Evolutionary conservation across 2,113 vertebrate genomes (phyloP), one percentile per base, ranked within the genome.

Genomic region (Tupaia tana): DNA sequence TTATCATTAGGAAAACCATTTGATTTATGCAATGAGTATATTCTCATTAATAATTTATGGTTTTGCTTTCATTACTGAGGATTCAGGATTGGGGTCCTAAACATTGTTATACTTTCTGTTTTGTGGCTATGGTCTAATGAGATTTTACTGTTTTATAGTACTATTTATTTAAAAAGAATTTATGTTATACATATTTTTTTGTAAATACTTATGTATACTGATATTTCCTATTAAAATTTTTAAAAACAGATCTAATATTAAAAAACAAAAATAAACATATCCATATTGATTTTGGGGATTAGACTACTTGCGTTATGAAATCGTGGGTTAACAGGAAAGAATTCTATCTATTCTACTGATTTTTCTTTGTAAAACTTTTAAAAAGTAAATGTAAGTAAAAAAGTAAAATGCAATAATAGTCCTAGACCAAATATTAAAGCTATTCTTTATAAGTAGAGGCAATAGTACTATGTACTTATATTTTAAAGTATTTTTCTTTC

Each of bases 161-260:
- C 24, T 43, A 22, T 66, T n/a, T 4, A 16, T 52, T 86, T 89
- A 82, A 7, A 89, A 82, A 54, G 15, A 85, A 85, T 77, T 67
- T 79, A 71, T 4, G 29, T 3, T 4, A 24, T 13, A 64, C 4
- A 85, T 71, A 71, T 31, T 61, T 6, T 31, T 70, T 94, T 61
- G 78, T 16, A 43, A 77, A 52, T 77, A 89, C 31, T 70, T 13
- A 19, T 52, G 15, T 73, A 58, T 77, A 52, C 69, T 69, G 43
- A 74, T 59, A 29, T 73, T 88, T 66, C 3, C 25, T n/a, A 70
- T 73, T 69, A 71, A 89, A 93, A 74, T 56, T 59, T 77, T 92
- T 79, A 75, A 85, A 64, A 79, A 85, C 34, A 90, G 43, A 84
- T 96, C 63, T 86, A 95, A 75, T 94, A 2, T 86, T 86, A 81